Evolutionary conservation across 2,113 vertebrate genomes (phyloP).

Genomic region (Sander lucioperca): DNA sequence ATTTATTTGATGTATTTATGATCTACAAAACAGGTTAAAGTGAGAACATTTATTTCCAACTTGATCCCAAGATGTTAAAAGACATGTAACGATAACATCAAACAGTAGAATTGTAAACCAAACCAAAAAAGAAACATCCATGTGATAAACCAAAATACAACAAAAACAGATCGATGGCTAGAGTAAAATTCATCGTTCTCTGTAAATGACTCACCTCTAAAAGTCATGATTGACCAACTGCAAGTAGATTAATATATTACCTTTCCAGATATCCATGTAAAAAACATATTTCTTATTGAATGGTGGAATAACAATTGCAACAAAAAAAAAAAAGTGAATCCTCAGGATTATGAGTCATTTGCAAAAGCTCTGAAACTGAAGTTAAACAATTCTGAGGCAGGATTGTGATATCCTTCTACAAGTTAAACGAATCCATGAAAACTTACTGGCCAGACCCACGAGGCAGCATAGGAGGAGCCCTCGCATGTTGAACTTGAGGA

Average conservation of each 20-base stretch:
- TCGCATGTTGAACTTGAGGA: constrained; percentile 72
- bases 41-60: background rate
- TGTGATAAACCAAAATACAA: background rate
- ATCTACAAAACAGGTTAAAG: background rate
- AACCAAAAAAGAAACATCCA: background rate
- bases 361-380: background rate
- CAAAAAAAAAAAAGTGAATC: background rate
- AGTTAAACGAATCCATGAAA: background rate
- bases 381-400: background rate
- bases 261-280: background rate
- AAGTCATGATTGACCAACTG: background rate
- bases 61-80: background rate
- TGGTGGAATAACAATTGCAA: background rate
- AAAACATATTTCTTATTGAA: background rate
- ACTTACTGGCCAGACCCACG: constrained; percentile 80
- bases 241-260: background rate
- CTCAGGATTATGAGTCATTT: background rate
- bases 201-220: background rate
- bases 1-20: background rate
- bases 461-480: constrained; percentile 76
- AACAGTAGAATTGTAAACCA: background rate
- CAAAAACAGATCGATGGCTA: background rate
- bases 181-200: background rate
- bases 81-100: too few species aligned
- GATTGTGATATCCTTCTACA: background rate